Conservation (phyloP, 2,113 vertebrate species). For the Nanorana parkeri region DNA sequence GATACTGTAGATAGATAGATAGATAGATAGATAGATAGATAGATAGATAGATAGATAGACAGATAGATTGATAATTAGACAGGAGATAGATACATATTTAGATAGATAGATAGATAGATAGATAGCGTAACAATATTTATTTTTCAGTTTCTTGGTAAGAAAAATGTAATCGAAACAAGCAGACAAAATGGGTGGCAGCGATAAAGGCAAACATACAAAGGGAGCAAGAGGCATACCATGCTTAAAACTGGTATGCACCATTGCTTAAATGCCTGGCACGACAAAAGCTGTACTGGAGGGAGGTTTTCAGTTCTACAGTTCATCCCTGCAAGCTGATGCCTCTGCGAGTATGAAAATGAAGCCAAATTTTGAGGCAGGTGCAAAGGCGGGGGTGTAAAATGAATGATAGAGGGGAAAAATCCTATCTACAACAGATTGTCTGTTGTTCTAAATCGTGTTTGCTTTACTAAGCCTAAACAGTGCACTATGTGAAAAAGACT, state of each 20-base stretch:
- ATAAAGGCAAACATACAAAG: slow-evolving; percentile 31
- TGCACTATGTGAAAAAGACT: slow-evolving; percentile 65
- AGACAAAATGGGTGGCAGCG: slow-evolving; percentile 1
- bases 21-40: neutral
- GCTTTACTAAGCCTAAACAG: slow-evolving; percentile 75
- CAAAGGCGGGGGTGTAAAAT: slow-evolving; percentile 64
- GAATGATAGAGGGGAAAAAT: slow-evolving; percentile 51
- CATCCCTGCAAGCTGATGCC: slow-evolving; percentile 78
- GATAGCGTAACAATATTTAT: neutral
- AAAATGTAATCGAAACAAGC: neutral
- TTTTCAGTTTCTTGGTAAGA: neutral
- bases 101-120: neutral
- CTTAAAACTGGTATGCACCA: slow-evolving; percentile 72
- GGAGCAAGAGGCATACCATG: slow-evolving; percentile 60
- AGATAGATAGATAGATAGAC: neutral
- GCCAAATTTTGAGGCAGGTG: slow-evolving; percentile 81
- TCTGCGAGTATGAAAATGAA: slow-evolving; percentile 75
- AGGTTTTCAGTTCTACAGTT: slow-evolving; percentile 72
- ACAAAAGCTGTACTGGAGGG: slow-evolving; percentile 75
- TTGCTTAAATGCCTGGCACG: slow-evolving; percentile 77
- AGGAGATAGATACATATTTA: neutral
- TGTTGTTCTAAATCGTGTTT: slow-evolving; percentile 73
- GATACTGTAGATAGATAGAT: neutral
- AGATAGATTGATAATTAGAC: neutral
- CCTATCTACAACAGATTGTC: slow-evolving; percentile 73